Evolutionary conservation across 2,888 invertebrate species (phyloP), one percentile per base, ranked within the genome.

Genomic region (Tiliacea aurago): DNA sequence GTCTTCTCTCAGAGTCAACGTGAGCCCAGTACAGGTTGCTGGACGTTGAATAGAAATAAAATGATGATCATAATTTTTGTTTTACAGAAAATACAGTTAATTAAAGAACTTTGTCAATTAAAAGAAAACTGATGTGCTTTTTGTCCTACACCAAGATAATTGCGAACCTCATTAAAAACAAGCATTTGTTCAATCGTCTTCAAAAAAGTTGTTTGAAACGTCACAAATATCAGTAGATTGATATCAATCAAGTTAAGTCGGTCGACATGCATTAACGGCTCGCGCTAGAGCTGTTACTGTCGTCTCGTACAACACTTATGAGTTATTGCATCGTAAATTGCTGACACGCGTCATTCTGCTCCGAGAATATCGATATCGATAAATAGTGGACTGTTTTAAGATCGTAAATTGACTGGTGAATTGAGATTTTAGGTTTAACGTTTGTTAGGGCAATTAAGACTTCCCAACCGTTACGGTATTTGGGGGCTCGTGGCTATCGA

Each of bases 251-350:
- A 91, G 88, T 89, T 87, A 89, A 90, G 88, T 90, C 90, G 87
- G 87, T 81, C 87, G 86, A 92, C 90, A 88, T 89, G 88, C 93
- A 93, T 93, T 93, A 93, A 92, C 76, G 74, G 81, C 82, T 84
- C 75, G 69, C 62, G 84, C 90, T 89, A 89, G 86, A 87, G 91
- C 86, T 93, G 94, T 95, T 89, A 90, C 91, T 94, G 94, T 94
- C 95, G 80, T 77, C 84, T 84, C 78, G 78, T 86, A 93, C 92
- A 92, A 89, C 90, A 81, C 87, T 86, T 89, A 92, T 94, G 94
- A 95, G 88, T 94, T 94, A 95, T 92, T 82, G 90, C 88, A 75
- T 89, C 90, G 91, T 94, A 93, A 93, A 92, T 85, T 72, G 77
- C 87, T 89, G 90, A 89, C 92, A 91, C 91, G 89, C 90, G 91